phyloP scores from a whole-genome alignment of 37 sponge, comb jelly and placozoan species.

The Ephydatia muelleri region DNA sequence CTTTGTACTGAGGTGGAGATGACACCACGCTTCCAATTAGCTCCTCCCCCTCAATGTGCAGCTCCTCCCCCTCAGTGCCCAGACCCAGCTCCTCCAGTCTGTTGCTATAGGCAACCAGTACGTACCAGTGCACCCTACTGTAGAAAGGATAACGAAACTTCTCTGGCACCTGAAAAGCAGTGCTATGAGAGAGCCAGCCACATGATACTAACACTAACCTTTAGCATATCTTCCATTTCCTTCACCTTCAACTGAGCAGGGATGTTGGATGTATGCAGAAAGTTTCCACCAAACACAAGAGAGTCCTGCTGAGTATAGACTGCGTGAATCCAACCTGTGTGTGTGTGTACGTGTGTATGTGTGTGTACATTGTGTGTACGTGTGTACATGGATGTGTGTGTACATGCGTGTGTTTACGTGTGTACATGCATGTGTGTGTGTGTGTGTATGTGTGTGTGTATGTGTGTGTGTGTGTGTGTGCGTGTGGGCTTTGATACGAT shows the following conservation, averaged over 20 bases:
- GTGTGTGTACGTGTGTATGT: too few species aligned
- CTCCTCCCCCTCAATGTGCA: too few species aligned
- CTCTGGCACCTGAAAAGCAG: conserved; percentile 48
- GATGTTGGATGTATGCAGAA: conserved; percentile 84
- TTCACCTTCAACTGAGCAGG: conserved; percentile 64
- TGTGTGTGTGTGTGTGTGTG: too few species aligned
- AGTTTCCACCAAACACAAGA: conserved; percentile 93
- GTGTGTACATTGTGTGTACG: too few species aligned
- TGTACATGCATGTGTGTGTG: neutral
- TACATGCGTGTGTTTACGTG: too few species aligned
- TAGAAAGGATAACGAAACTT: conserved; percentile 75
- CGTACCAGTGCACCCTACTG: conserved; percentile 66
- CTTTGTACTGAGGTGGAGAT: neutral
- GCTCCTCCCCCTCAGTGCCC: neutral
- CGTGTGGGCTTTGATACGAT: conserved; percentile 2
- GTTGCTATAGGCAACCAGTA: conserved; percentile 3
- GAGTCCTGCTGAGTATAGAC: conserved; percentile 89
- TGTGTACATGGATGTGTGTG: too few species aligned
- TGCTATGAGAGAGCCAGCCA: too few species aligned
- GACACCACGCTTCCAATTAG: neutral
- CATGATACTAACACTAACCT: conserved; percentile 7
- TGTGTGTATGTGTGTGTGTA: neutral
- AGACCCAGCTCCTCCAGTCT: conserved; percentile 17
- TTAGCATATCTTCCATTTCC: conserved; percentile 34
- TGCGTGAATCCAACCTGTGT: conserved; percentile 86